Percentiles rank a stretch among this genome's conserved stretches.
These are phyloP conservation scores for Nerophis lumbriciformis DNA, from an alignment of 2,113 vertebrate species.

Conservation along the genomic window DNA sequence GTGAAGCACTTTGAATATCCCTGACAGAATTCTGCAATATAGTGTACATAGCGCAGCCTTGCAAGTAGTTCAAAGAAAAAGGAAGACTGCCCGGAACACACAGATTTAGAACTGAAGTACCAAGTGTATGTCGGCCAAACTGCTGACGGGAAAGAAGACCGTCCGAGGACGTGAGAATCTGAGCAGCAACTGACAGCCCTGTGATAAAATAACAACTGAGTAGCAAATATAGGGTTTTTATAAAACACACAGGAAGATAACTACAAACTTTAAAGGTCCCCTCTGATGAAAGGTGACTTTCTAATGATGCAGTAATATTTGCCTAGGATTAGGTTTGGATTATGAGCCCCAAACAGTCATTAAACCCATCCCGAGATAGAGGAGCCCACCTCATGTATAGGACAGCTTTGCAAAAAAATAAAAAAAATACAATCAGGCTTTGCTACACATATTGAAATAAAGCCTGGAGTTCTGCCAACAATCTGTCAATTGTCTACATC, in stretches of 20 bases:
- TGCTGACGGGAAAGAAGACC: conserved; percentile 48
- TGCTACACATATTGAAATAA: no score
- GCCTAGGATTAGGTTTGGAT: neutral
- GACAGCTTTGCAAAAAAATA: no score
- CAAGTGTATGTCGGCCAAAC: conserved; percentile 10
- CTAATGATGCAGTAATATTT: conserved; percentile 27
- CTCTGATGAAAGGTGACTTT: conserved; percentile 46
- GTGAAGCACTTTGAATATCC: conserved; percentile 2
- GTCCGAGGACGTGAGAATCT: conserved; percentile 48
- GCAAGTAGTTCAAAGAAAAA: conserved; percentile 1
- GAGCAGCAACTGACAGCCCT: conserved; percentile 45
- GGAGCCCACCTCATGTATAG: no score
- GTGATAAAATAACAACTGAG: conserved; percentile 57
- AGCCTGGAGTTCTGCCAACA: no score
- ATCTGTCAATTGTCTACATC: no score
- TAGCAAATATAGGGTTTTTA: conserved; percentile 57
- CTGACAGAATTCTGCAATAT: neutral
- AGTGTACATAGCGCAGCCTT: neutral
- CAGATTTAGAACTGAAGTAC: conserved; percentile 17
- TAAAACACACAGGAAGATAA: conserved; percentile 21
- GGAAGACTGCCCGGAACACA: conserved; percentile 1
- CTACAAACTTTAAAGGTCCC: conserved; percentile 16
- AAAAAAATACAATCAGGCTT: no score
- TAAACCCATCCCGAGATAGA: no score
- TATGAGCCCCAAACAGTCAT: neutral